These are phyloP conservation scores for Schizopygopsis malacanthus DNA, from an alignment of 2,797 vertebrate species.

Conservation along the genomic window DNA sequence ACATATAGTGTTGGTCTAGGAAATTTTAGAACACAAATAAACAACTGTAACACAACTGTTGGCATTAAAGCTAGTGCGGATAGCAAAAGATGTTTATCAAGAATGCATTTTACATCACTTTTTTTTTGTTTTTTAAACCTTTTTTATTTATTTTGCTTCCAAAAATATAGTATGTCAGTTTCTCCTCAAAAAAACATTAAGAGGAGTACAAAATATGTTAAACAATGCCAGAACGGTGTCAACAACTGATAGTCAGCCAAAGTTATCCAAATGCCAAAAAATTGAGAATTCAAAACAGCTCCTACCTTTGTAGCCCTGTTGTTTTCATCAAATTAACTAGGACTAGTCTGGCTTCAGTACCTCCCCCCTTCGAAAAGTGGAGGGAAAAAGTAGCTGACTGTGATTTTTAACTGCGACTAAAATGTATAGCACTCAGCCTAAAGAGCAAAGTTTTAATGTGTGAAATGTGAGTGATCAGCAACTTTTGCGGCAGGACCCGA, in stretches of 20 bases:
- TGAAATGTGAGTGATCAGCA: conserved; percentile 77
- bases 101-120: conserved; percentile 22
- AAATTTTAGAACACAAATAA: conserved; percentile 66
- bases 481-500: conserved; percentile 76
- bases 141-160: neutral
- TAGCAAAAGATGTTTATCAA: conserved; percentile 19
- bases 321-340: conserved; percentile 68
- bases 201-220: neutral
- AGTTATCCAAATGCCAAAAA: conserved; percentile 45
- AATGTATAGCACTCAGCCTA: conserved; percentile 69
- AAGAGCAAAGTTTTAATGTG: conserved; percentile 69
- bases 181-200: neutral
- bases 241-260: conserved; percentile 38
- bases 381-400: conserved; percentile 61
- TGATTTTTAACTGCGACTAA: conserved; percentile 41
- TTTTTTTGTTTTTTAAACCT: neutral
- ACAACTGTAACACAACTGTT: conserved; percentile 59
- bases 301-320: conserved; percentile 81
- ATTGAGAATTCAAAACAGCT: conserved; percentile 65
- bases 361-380: conserved; percentile 45
- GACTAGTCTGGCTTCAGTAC: conserved; percentile 53
- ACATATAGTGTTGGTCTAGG: conserved; percentile 55
- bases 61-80: neutral
- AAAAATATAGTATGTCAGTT: neutral
- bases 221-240: conserved; percentile 9